Evolutionary conservation across 2,888 invertebrate genomes (phyloP).

Genomic region (Liopterus haemorrhoidalis): DNA sequence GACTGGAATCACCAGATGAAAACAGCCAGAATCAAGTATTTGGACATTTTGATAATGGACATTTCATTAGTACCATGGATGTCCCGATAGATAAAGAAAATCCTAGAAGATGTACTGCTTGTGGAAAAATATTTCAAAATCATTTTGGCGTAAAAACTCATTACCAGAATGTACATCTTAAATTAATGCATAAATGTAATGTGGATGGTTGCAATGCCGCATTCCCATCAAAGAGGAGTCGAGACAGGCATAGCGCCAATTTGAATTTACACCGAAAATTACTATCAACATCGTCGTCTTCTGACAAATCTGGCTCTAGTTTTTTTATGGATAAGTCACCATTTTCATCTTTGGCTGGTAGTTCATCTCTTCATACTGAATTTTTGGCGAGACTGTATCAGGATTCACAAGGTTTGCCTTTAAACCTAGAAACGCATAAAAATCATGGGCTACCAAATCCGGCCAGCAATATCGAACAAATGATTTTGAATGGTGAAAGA

Average conservation of each 20-base stretch:
- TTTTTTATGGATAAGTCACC: constrained; percentile 48
- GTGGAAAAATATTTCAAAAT: constrained; percentile 89
- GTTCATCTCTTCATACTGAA: constrained; percentile 68
- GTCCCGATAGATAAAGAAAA: constrained; percentile 89
- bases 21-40: constrained; percentile 57
- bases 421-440: constrained; percentile 60
- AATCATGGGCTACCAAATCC: constrained; percentile 48
- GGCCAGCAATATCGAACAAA: constrained; percentile 46
- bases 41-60: constrained; percentile 68
- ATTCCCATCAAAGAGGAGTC: constrained; percentile 86
- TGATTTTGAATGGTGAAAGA: constrained; percentile 48
- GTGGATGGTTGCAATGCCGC: constrained; percentile 93
- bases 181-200: constrained; percentile 91
- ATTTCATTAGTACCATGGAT: constrained; percentile 68
- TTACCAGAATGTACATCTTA: constrained; percentile 92
- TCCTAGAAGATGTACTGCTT: constrained; percentile 83
- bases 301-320: constrained; percentile 47
- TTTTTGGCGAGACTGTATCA: constrained; percentile 72
- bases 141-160: constrained; percentile 90
- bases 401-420: constrained; percentile 56
- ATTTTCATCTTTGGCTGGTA: constrained; percentile 53
- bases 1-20: constrained; percentile 54
- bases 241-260: constrained; percentile 90
- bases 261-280: constrained; percentile 86
- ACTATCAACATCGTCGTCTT: constrained; percentile 62